These are phyloP conservation scores for Tangara arthus DNA, from an alignment of 2,797 vertebrate species.

Conservation along the genomic window DNA sequence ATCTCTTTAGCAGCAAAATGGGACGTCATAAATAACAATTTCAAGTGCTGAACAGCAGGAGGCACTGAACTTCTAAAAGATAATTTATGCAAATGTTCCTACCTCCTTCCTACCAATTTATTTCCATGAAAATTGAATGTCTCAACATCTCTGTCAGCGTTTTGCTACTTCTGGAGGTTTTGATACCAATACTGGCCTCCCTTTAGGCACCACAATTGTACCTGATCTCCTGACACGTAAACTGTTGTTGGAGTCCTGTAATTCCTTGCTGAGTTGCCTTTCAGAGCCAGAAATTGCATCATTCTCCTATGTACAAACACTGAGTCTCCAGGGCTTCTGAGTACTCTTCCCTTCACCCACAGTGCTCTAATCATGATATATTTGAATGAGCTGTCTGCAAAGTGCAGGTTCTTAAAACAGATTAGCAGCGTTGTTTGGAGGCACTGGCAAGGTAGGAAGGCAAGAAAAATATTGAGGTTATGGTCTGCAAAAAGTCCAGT, in stretches of 20 bases:
- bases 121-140: neutral
- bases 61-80: constrained; percentile 50
- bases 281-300: constrained; percentile 79
- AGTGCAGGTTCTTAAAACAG: constrained; percentile 50
- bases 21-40: constrained; percentile 48
- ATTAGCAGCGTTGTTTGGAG: constrained; percentile 57
- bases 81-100: neutral
- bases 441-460: constrained; percentile 47
- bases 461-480: constrained; percentile 24
- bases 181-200: neutral
- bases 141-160: neutral
- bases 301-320: constrained; percentile 77
- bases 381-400: constrained; percentile 73
- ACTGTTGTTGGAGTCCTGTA: constrained; percentile 65
- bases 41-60: constrained; percentile 55
- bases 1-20: constrained; percentile 26
- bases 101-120: neutral
- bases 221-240: constrained; percentile 45
- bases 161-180: neutral
- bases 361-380: constrained; percentile 69
- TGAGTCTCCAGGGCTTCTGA: constrained; percentile 73
- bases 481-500: neutral
- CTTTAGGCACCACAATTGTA: neutral
- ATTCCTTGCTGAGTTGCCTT: constrained; percentile 74
- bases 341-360: constrained; percentile 67